Percentiles rank a stretch among this genome's conserved stretches.
These are phyloP conservation scores for Drosophila quadrilineata DNA, from an alignment of 1,140 invertebrate genomes.

Conservation along the genomic window DNA sequence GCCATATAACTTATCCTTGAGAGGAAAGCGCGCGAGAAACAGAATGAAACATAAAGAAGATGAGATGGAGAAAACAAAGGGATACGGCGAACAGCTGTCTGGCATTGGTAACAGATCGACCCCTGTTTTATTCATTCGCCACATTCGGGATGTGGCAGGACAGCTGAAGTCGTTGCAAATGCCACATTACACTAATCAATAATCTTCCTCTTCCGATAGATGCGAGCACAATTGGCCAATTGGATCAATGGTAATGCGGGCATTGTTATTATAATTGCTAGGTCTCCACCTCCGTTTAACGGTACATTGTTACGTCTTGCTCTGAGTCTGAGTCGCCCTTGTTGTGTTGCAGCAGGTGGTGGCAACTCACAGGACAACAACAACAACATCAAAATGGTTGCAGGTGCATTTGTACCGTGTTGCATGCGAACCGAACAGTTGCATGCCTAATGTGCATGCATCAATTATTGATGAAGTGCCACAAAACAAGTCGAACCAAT, in stretches of 20 bases:
- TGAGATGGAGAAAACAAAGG: slow-evolving; percentile 18
- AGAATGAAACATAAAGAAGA: too few relatives aligned
- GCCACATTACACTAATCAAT: slow-evolving; percentile 71
- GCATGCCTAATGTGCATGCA: slow-evolving; percentile 24
- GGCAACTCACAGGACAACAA: neutral
- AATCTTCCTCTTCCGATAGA: slow-evolving; percentile 49
- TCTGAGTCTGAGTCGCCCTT: too few relatives aligned
- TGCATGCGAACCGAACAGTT: slow-evolving; percentile 13
- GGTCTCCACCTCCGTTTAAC: slow-evolving; percentile 11
- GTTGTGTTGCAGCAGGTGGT: slow-evolving; percentile 46
- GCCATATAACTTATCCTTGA: slow-evolving; percentile 28
- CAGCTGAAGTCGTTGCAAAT: slow-evolving; percentile 40
- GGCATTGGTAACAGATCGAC: neutral
- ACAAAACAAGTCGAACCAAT: neutral
- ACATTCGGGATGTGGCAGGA: neutral
- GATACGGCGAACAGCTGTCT: slow-evolving; percentile 65
- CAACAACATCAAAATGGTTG: neutral
- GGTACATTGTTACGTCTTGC: too few relatives aligned
- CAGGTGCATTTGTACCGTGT: slow-evolving; percentile 28
- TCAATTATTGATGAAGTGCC: slow-evolving; percentile 59
- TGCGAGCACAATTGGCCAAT: slow-evolving; percentile 44
- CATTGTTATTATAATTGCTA: slow-evolving; percentile 36
- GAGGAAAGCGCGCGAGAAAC: slow-evolving; percentile 18
- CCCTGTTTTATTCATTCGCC: neutral
- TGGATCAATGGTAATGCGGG: slow-evolving; percentile 32